Conservation (phyloP, 2,797 vertebrate genomes). For the Brotogeris chrysoptera region DNA sequence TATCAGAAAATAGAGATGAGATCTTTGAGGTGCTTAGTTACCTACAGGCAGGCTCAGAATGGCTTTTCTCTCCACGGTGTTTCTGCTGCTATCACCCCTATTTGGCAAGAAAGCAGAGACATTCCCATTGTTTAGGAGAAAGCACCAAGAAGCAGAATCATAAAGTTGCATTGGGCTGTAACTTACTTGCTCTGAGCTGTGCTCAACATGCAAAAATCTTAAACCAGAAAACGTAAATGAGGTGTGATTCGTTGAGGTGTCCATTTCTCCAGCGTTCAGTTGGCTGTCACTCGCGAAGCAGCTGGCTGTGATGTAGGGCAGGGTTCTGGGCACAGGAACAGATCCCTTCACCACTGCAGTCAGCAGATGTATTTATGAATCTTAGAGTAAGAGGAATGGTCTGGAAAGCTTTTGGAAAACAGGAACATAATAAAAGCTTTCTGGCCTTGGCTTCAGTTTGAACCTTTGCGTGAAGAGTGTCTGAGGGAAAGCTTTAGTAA, state of each 20-base stretch:
- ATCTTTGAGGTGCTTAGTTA: background rate
- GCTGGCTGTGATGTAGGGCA: background rate
- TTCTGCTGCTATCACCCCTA: background rate
- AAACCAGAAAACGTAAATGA: background rate
- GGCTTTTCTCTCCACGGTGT: background rate
- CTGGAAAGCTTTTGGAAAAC: background rate
- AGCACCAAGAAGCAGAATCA: background rate
- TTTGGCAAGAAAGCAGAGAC: background rate
- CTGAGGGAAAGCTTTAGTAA: background rate
- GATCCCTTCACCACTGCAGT: background rate
- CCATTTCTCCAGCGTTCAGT: background rate
- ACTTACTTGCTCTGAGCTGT: background rate
- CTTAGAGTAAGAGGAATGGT: background rate
- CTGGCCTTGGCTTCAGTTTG: background rate
- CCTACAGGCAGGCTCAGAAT: background rate
- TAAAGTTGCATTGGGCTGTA: constrained; percentile 1
- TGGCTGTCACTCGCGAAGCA: background rate
- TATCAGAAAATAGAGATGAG: background rate
- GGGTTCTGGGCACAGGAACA: background rate
- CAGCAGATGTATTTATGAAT: rapidly evolving
- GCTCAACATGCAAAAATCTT: background rate
- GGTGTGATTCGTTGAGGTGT: background rate
- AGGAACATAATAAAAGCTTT: background rate
- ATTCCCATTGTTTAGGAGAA: background rate
- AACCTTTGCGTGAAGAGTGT: background rate